Evolutionary conservation across 2,888 invertebrate genomes (phyloP), one percentile per base, ranked within the genome.

Genomic region (Stenotaenia linearis): DNA sequence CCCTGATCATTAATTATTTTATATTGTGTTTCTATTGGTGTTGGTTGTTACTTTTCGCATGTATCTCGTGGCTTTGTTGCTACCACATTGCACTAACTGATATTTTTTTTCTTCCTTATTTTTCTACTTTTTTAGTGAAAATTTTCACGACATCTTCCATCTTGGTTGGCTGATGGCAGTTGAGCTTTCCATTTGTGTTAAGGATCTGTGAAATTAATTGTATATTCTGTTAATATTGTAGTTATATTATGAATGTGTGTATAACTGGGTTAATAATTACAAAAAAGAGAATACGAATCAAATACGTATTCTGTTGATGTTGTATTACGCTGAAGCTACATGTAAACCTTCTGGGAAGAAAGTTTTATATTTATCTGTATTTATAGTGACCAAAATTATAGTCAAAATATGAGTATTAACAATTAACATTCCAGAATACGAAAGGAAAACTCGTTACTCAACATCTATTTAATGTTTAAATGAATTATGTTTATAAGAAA

Each of bases 181-280:
- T 69, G 25, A 69, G 28, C 25, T 28, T 28, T 28, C 69, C 25
- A 28, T 69, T 69, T 69, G 69, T 69, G 69, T 69, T 69, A 6
- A 69, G 69, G 28, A 69, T 69, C 25, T 69, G 69, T 69, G 69
- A 12, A 69, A 28, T 69, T 69, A 69, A 69, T 69, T 69, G 69
- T 69, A 69, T 28, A 69, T 69, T 69, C 69, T 69, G 69, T 69
- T 69, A 69, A 69, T 69, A 69, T 69, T 69, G 69, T 69, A 69
- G 69, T 69, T 23, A 69, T 28, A 69, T 69, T 69, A 12, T 69
- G 69, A 69, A 69, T 69, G 69, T 69, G 69, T 69, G 25, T 69
- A 69, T 69, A 69, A 25, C 7, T 69, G 69, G 69, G 69, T 69
- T n/a, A 23, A 69, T 69, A 69, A 25, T 69, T 28, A n/a, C 25